These are phyloP conservation scores for Anarhynchus alexandrinus DNA, from an alignment of 2,113 vertebrate species.

Conservation along the genomic window DNA sequence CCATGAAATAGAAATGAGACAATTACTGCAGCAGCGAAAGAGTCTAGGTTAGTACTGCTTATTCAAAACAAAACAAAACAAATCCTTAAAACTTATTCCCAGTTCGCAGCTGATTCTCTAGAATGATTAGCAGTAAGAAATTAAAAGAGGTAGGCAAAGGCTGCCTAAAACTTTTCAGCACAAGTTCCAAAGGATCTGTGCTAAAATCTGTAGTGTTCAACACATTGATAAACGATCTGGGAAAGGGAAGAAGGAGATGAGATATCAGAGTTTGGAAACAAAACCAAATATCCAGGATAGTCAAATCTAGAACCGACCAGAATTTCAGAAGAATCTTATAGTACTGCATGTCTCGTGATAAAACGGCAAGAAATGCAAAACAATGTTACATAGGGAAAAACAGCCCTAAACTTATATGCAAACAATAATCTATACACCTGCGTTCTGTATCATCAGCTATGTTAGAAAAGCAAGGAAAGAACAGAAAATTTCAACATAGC, in stretches of 20 bases:
- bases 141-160: background rate
- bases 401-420: background rate
- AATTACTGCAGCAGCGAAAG: background rate
- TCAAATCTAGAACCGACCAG: background rate
- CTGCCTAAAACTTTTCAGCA: background rate
- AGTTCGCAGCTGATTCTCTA: background rate
- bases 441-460: background rate
- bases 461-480: background rate
- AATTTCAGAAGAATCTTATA: background rate
- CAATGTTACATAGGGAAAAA: background rate
- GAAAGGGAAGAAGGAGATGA: background rate
- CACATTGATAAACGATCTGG: background rate
- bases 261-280: background rate
- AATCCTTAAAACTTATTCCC: background rate
- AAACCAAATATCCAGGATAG: background rate
- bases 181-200: background rate
- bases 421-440: background rate
- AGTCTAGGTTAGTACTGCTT: background rate
- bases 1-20: background rate
- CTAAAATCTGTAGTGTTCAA: background rate
- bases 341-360: background rate
- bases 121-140: background rate
- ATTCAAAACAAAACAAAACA: background rate
- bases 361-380: background rate
- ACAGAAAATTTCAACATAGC: background rate